Base-by-base conservation (phyloP, 2,113 vertebrate species). In the Apteryx owenii region DNA sequence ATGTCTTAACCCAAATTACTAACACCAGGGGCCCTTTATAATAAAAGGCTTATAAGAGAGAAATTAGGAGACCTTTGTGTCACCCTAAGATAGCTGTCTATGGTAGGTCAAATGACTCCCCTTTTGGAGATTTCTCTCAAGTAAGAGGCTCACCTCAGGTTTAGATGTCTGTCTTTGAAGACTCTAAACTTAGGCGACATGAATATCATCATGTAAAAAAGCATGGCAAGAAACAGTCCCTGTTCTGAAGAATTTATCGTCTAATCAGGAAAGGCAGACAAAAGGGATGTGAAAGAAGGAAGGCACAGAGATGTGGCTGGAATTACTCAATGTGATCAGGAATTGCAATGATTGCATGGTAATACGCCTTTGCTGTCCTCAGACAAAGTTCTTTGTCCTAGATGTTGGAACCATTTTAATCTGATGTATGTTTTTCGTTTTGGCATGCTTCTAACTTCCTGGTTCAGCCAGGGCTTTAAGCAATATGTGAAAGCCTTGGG, bases 401-500 rank as follows among this genome's bases (percentile, higher is more conserved):
- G 36, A 25, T 26, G 28, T 64, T 81, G 22, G 36, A 84, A 68
- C 31, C 4, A 29, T 77, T 89, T 85, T 46, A 84, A 56, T 54
- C 0, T 26, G 73, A 10, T 23, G 7, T 56, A 9, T 70, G 12
- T 60, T 46, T 65, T 36, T 81, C 48, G 53, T 80, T 88, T 85
- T 68, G 7, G 64, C 33, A 15, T 46, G 42, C 29, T 89, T 46
- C 6, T 1, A 90, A 70, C 64, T 95, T 95, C 81, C 89, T 62
- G 42, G 18, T 93, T 85, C 38, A 91, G 31, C 14, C 68, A 88
- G 19, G 42, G 29, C 71, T 81, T 94, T 88, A 88, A 95, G 95
- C 79, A 95, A 93, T 18, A 95, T 33, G 72, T 60, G 72, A 83
- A 88, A 91, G 54, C 42, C 56, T 70, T 21, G 31, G 62, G 20